phyloP scores from a whole-genome alignment of 1,140 invertebrate species.

The Phenacoccus solenopsis region DNA sequence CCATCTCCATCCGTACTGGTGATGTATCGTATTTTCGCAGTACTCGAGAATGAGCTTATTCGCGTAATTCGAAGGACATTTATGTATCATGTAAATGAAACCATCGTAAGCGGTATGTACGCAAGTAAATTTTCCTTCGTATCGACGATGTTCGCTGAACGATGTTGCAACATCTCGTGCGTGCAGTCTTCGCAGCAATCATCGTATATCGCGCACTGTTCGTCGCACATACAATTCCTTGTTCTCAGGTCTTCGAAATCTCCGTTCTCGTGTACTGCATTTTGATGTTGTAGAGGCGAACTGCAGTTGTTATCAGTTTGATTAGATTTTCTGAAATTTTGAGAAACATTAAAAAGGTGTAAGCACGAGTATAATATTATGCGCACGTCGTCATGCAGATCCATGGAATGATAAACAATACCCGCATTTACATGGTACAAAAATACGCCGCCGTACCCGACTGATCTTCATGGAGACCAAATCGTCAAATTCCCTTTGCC shows the following conservation, averaged over 20 bases:
- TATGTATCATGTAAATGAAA: neutral
- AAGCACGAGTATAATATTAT: no score
- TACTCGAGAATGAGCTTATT: neutral
- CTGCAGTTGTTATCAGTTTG: neutral
- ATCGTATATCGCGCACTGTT: slow-evolving; percentile 8
- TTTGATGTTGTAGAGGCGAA: neutral
- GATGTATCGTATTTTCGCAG: neutral
- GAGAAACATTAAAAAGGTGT: no score
- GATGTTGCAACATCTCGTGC: no score
- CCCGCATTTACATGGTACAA: no score
- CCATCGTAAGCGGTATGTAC: neutral
- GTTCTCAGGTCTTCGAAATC: neutral
- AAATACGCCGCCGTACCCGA: no score
- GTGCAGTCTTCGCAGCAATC: slow-evolving; percentile 19
- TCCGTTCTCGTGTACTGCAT: no score
- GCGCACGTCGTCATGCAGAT: no score
- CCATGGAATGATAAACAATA: no score
- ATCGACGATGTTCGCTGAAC: neutral
- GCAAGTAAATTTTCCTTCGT: neutral
- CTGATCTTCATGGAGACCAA: no score
- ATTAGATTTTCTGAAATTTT: no score
- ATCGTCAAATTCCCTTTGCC: no score
- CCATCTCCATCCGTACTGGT: no score
- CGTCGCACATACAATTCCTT: neutral
- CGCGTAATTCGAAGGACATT: neutral